Evolutionary conservation across 2,797 vertebrate species (phyloP), one percentile per base, ranked within the genome.

Genomic region (Danio kyathit): DNA sequence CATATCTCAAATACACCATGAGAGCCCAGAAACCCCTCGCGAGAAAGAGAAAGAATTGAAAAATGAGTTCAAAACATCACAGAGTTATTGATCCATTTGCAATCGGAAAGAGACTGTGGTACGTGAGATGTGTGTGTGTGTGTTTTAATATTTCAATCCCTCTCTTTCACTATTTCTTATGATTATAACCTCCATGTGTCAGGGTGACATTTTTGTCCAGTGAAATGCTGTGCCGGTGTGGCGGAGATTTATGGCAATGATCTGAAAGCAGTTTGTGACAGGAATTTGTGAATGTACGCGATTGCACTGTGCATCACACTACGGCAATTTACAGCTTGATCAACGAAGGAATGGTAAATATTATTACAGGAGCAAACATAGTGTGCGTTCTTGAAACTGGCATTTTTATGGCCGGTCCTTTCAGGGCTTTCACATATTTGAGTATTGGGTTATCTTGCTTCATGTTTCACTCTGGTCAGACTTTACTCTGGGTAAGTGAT

Each of bases 1-100:
- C 88, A 91, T 93, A 91, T 93, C 88, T 93, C 89, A 90, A 83
- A 83, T 84, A 74, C 86, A 46, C 86, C 83, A 81, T 52, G 69
- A 21, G 81, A 89, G 87, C 86, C 88, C 87, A 86, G 89, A 83
- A 87, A 85, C 89, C 86, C 84, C 81, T 85, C 17, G 54, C 63
- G 48, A n/a, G 43, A 54, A 43, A 72, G 49, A 61, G 19, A 72
- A 43, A 17, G 52, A 75, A 46, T 74, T 79, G 73, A 82, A 65
- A 52, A 71, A 76, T 63, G 64, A 48, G 49, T 21, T 73, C 41
- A 11, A 80, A 73, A 64, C 70, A 49, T 40, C 41, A 74, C 4
- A 21, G 21, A 16, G 1, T 74, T 73, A 80, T 80, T 66, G 61
- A 73, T 80, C 74, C 10, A 80, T 74, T 73, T 65, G 57, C 67